Evolutionary conservation across 2,113 vertebrate genomes (phyloP).

Genomic region (Sylvia atricapilla): DNA sequence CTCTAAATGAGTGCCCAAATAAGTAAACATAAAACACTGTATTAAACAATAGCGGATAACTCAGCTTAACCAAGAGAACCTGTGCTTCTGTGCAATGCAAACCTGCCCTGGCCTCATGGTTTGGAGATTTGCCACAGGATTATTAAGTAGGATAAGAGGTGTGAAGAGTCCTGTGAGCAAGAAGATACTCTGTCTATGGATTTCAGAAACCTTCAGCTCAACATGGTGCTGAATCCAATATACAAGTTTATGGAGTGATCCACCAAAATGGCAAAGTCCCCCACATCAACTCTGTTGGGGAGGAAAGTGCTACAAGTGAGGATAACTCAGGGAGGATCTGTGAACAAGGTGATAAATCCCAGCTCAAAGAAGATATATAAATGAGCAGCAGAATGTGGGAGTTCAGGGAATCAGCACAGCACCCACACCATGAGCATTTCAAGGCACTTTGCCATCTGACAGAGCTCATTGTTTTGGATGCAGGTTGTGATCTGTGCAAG

Average conservation of each 20-base stretch:
- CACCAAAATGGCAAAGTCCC: not conserved
- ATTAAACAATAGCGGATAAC: not conserved
- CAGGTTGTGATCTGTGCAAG: not conserved
- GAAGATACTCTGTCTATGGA: not conserved
- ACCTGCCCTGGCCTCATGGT: not conserved
- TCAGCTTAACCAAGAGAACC: not conserved
- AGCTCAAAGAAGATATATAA: not conserved
- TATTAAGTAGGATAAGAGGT: not conserved
- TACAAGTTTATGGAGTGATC: not conserved
- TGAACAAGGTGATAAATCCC: constrained; percentile 8
- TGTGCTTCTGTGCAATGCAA: not conserved
- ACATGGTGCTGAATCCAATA: not conserved
- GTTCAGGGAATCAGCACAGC: not conserved
- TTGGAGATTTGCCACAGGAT: not conserved
- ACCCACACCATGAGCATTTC: not conserved
- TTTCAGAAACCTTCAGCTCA: not conserved
- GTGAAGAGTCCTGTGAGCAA: not conserved
- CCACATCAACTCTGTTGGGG: not conserved
- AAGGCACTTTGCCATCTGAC: not conserved
- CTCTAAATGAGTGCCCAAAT: not conserved
- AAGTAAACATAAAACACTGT: not conserved
- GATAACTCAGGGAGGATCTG: not conserved
- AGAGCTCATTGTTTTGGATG: not conserved
- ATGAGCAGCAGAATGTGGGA: not conserved
- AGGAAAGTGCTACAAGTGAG: not conserved